phyloP scores from a whole-genome alignment of 1,140 invertebrate genomes.

The Popillia japonica region DNA sequence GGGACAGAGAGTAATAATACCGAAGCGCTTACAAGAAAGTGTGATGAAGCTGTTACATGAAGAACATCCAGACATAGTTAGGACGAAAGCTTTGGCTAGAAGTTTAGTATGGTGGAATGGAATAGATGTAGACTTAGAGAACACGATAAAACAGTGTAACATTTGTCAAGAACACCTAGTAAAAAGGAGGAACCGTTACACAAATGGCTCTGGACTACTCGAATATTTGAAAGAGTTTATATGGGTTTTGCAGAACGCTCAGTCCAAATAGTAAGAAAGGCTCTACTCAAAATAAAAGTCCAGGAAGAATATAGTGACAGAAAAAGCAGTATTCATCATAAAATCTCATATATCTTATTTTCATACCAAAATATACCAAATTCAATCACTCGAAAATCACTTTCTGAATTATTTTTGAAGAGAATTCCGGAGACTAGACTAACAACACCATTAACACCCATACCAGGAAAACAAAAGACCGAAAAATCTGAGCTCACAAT shows the following conservation, averaged over 20 bases:
- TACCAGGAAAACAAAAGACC: too few species aligned
- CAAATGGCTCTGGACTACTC: conserved; percentile 46
- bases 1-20: conserved; percentile 58
- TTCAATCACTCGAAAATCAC: not conserved
- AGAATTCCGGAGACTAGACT: not conserved
- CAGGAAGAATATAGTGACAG: not conserved
- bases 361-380: not conserved
- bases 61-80: too few species aligned
- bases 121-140: conserved; percentile 53
- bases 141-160: conserved; percentile 24
- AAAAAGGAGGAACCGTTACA: conserved; percentile 50
- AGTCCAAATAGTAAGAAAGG: not conserved
- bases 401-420: not conserved
- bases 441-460: not conserved
- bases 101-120: conserved; percentile 61
- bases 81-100: conserved; percentile 55
- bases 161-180: conserved; percentile 52
- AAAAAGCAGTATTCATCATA: not conserved
- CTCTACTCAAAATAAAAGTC: not conserved
- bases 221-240: conserved; percentile 50
- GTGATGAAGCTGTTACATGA: conserved; percentile 59
- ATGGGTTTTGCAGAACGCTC: conserved; percentile 53
- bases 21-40: conserved; percentile 47
- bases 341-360: not conserved
- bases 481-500: too few species aligned